These are phyloP conservation scores for Brotula barbata DNA, from an alignment of 2,797 vertebrate genomes.

Conservation along the genomic window DNA sequence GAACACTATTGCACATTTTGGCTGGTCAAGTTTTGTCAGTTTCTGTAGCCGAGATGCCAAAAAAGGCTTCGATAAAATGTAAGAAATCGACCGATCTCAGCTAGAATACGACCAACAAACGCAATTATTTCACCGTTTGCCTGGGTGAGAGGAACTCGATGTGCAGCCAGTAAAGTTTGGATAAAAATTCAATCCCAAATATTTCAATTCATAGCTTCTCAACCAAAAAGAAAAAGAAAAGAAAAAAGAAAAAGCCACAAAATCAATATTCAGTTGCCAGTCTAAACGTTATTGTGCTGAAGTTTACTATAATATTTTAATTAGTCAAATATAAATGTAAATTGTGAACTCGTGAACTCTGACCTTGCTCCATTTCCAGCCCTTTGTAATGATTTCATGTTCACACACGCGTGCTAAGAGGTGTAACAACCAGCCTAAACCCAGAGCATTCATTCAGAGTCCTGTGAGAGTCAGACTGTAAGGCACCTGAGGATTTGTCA, in stretches of 20 bases:
- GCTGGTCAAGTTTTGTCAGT: conserved; percentile 69
- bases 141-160: conserved; percentile 23
- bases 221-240: background rate
- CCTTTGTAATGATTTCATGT: conserved; percentile 67
- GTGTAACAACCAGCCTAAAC: conserved; percentile 46
- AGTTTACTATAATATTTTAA: conserved; percentile 52
- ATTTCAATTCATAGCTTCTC: conserved; percentile 6
- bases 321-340: conserved; percentile 48
- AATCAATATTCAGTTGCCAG: conserved; percentile 33
- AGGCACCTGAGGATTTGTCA: conserved; percentile 83
- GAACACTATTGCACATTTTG: conserved; percentile 77
- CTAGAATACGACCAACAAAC: too few species aligned
- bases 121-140: too few species aligned
- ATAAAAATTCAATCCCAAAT: too few species aligned
- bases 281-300: conserved; percentile 67
- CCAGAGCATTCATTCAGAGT: conserved; percentile 62
- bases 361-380: conserved; percentile 69
- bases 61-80: conserved; percentile 7
- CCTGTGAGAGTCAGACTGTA: conserved; percentile 72
- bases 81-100: too few species aligned
- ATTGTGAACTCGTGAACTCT: conserved; percentile 32
- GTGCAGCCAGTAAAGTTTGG: conserved; percentile 9
- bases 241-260: conserved; percentile 10
- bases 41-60: conserved; percentile 39
- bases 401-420: conserved; percentile 57